A percentile compares a stretch with the other conserved stretches of the same genome.
These are phyloP conservation scores for Cantharis rufa DNA, from an alignment of 2,888 invertebrate genomes.

Conservation along the genomic window DNA sequence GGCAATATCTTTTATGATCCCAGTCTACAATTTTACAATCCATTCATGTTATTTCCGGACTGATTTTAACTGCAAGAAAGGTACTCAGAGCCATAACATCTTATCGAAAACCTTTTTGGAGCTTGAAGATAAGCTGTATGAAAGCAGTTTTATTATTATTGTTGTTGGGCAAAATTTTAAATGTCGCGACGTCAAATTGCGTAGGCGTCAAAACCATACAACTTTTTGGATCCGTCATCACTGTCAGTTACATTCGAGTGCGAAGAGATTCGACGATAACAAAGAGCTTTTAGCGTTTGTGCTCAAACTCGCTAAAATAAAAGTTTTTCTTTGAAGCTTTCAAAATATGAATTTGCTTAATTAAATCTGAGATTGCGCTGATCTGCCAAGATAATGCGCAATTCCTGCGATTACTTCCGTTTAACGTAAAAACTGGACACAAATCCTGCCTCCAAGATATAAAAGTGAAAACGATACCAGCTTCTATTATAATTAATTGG, in stretches of 20 bases:
- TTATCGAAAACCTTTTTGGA: background rate
- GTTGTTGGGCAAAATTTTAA: background rate
- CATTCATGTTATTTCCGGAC: background rate
- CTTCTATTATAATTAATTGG: background rate
- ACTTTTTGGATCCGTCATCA: background rate
- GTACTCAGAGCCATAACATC: background rate
- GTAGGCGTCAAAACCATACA: background rate
- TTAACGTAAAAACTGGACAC: background rate
- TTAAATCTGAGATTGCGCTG: background rate
- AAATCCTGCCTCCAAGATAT: background rate
- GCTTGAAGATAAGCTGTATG: background rate
- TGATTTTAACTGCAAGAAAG: background rate
- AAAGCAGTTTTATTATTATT: background rate
- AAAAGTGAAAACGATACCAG: background rate
- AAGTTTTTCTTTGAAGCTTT: background rate
- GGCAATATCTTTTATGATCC: background rate
- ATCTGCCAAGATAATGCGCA: background rate
- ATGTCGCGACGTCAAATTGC: background rate
- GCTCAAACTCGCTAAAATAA: background rate
- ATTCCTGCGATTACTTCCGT: background rate
- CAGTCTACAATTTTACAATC: background rate
- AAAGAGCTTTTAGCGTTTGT: background rate
- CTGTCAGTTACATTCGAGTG: background rate
- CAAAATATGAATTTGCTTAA: background rate
- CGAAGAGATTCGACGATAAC: background rate